Conservation (phyloP, 2,888 invertebrate genomes). For the Plagodis pulveraria region DNA sequence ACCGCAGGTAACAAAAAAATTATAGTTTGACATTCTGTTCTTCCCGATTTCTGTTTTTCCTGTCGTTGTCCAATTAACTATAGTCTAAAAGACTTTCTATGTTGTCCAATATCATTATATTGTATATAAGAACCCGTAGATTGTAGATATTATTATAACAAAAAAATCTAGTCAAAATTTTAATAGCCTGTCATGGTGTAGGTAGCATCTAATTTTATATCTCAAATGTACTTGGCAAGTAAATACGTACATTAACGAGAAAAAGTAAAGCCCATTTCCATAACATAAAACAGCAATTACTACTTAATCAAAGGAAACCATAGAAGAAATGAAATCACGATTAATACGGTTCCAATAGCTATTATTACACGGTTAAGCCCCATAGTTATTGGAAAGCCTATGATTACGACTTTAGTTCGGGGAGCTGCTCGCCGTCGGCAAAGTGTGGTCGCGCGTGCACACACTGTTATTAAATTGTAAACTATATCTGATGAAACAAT, state of each 20-base stretch:
- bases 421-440: constrained; percentile 43
- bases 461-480: constrained; percentile 33
- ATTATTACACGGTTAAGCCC: constrained; percentile 47
- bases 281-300: constrained; percentile 25
- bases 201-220: not conserved
- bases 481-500: constrained; percentile 43
- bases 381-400: constrained; percentile 50
- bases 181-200: too few species aligned
- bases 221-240: not conserved
- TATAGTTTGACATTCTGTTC: too few species aligned
- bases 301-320: constrained; percentile 19
- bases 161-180: too few species aligned
- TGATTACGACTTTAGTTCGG: constrained; percentile 54
- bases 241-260: too few species aligned
- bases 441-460: constrained; percentile 33
- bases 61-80: too few species aligned
- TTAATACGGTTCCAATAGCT: constrained; percentile 48
- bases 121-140: too few species aligned
- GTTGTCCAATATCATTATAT: too few species aligned
- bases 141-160: too few species aligned
- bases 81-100: too few species aligned
- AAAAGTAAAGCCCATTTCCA: constrained; percentile 1
- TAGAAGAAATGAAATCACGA: constrained; percentile 29
- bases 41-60: too few species aligned
- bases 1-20: too few species aligned